phyloP scores from a whole-genome alignment of 2,113 vertebrate species.

The Alaudala cheleensis region DNA sequence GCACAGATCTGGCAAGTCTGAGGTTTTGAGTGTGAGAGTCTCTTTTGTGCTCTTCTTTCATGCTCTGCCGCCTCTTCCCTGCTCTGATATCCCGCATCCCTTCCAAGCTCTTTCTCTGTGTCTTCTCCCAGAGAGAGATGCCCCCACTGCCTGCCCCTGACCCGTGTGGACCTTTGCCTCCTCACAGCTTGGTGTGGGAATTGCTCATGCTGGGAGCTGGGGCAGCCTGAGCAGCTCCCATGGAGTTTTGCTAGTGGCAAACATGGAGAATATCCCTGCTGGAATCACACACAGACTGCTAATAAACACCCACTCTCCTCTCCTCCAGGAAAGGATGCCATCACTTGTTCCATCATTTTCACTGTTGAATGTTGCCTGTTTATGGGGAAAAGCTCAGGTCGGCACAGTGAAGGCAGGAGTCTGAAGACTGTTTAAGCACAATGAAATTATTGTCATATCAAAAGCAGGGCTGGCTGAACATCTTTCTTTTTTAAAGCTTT shows the following conservation, averaged over 20 bases:
- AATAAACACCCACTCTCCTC: constrained; percentile 31
- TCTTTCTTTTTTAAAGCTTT: neutral
- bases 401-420: neutral
- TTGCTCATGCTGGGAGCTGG: neutral
- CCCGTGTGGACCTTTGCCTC: neutral
- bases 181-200: fast-evolving
- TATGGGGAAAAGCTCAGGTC: neutral
- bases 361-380: neutral
- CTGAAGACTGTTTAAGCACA: neutral
- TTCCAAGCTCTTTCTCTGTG: neutral
- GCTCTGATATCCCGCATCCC: neutral
- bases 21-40: neutral
- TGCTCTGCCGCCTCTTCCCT: neutral
- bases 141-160: neutral
- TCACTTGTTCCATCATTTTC: neutral
- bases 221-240: neutral
- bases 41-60: neutral
- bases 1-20: neutral
- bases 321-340: neutral
- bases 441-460: neutral
- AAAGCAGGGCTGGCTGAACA: neutral
- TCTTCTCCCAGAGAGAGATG: neutral
- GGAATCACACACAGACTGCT: neutral
- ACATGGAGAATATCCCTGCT: neutral
- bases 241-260: neutral